Conservation (phyloP, 1,140 invertebrate genomes). For the Drosophila asahinai region DNA sequence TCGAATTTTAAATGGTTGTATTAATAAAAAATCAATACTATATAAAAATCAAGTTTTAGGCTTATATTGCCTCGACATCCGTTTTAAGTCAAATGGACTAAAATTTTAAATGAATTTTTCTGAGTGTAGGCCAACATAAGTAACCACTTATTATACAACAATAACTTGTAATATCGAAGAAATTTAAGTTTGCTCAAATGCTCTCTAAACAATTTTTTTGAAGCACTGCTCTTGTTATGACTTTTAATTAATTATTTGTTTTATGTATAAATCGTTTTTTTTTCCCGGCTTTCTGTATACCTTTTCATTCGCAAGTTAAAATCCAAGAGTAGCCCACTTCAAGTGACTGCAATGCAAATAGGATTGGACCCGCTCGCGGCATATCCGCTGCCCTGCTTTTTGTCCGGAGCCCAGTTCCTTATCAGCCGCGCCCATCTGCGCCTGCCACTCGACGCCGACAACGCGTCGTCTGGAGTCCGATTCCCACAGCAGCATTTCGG, state of each 20-base stretch:
- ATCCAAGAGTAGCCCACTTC: conserved; percentile 48
- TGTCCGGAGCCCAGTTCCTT: conserved; percentile 42
- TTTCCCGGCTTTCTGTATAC: conserved; percentile 1
- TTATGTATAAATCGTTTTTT: neutral
- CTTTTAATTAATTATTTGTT: neutral
- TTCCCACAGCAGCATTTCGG: conserved; percentile 16
- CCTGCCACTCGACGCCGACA: conserved; percentile 62
- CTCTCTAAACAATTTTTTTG: no score
- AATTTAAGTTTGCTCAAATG: no score
- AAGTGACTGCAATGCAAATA: conserved; percentile 59
- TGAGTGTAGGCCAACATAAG: no score
- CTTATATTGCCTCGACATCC: no score
- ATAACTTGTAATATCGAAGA: no score
- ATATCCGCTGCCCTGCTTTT: conserved; percentile 32
- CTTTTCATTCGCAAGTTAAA: conserved; percentile 2
- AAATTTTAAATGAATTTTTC: no score
- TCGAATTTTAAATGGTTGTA: no score
- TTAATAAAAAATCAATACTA: no score
- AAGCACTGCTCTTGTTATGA: no score
- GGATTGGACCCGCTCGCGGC: conserved; percentile 26
- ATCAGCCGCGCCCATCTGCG: conserved; percentile 69
- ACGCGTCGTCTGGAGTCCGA: conserved; percentile 35
- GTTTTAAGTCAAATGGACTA: no score
- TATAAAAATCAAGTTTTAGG: no score
- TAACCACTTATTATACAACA: no score